Evolutionary conservation across 2,888 invertebrate species (phyloP).

Genomic region (Yponomeuta sedellus): DNA sequence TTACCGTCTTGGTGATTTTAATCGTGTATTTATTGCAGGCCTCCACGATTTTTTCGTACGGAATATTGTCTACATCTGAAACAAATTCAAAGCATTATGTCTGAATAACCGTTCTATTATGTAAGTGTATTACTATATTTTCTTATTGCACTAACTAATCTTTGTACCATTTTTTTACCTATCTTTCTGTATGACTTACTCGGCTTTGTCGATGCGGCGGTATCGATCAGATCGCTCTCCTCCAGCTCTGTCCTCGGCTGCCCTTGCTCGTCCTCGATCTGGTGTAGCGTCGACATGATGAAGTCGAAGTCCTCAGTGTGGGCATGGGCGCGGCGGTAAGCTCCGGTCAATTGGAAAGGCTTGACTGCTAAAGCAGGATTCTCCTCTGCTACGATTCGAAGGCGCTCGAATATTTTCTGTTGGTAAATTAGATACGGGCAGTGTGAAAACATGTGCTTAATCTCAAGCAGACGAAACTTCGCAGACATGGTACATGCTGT

Average conservation of each 20-base stretch:
- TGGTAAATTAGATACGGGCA: not conserved
- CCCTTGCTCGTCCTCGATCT: slow-evolving; percentile 36
- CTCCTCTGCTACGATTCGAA: slow-evolving; percentile 29
- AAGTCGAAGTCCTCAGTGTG: slow-evolving; percentile 54
- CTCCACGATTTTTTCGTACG: not conserved
- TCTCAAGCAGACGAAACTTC: no score
- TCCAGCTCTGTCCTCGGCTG: slow-evolving; percentile 32
- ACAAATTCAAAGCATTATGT: not conserved
- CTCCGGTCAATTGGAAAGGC: slow-evolving; percentile 32
- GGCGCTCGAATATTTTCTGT: slow-evolving; percentile 41
- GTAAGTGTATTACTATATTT: no score
- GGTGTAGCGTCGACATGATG: slow-evolving; percentile 40
- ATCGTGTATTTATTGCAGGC: not conserved
- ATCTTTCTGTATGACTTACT: not conserved
- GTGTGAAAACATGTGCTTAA: not conserved
- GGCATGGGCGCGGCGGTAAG: slow-evolving; percentile 43
- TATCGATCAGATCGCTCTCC: slow-evolving; percentile 25
- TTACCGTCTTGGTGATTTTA: not conserved
- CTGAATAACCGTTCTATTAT: no score
- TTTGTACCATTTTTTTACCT: not conserved
- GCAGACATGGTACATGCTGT: no score
- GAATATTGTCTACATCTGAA: not conserved
- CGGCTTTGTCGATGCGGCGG: not conserved
- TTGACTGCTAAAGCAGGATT: slow-evolving; percentile 19
- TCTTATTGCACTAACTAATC: no score